phyloP scores from a whole-genome alignment of 2,113 vertebrate genomes.

The Seriola rivoliana region DNA sequence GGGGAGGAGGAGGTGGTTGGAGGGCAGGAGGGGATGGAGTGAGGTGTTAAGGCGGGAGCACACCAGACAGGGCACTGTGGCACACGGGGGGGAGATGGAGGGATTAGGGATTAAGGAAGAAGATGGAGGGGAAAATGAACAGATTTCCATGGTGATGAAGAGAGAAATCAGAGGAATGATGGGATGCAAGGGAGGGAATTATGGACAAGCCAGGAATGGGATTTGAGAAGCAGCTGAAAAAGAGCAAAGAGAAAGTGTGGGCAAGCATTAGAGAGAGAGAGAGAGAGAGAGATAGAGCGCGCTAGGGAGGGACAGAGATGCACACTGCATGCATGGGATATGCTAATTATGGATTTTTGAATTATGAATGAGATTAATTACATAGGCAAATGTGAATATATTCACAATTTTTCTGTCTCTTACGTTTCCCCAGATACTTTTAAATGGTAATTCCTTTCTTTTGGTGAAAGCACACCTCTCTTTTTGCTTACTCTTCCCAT shows the following conservation, averaged over 20 bases:
- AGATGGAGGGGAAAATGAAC: conserved; percentile 42
- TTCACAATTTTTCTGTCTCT: conserved; percentile 54
- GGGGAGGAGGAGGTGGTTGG: conserved; percentile 11
- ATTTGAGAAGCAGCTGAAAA: conserved; percentile 46
- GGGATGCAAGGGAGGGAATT: conserved; percentile 44
- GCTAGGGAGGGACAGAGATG: conserved; percentile 36
- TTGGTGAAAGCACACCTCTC: conserved; percentile 35
- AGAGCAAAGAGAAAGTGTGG: conserved; percentile 40
- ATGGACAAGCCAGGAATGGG: conserved; percentile 24
- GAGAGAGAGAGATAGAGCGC: not conserved
- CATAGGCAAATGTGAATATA: conserved; percentile 64
- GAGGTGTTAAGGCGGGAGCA: conserved; percentile 54
- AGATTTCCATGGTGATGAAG: conserved; percentile 77
- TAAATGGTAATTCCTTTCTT: conserved; percentile 61
- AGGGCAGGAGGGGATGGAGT: conserved; percentile 46
- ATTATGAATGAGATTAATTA: conserved; percentile 83
- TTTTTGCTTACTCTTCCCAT: conserved; percentile 4
- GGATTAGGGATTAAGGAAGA: conserved; percentile 75
- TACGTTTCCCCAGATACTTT: conserved; percentile 53
- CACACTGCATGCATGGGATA: conserved; percentile 48
- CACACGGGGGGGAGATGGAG: conserved; percentile 65
- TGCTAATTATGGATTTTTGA: conserved; percentile 76
- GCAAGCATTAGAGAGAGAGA: conserved; percentile 11
- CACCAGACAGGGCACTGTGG: conserved; percentile 58
- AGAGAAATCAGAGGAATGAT: conserved; percentile 60